A percentile compares a stretch with the other conserved stretches of the same genome.
Conservation (phyloP, 2,113 vertebrate species). For the Anas platyrhynchos region DNA sequence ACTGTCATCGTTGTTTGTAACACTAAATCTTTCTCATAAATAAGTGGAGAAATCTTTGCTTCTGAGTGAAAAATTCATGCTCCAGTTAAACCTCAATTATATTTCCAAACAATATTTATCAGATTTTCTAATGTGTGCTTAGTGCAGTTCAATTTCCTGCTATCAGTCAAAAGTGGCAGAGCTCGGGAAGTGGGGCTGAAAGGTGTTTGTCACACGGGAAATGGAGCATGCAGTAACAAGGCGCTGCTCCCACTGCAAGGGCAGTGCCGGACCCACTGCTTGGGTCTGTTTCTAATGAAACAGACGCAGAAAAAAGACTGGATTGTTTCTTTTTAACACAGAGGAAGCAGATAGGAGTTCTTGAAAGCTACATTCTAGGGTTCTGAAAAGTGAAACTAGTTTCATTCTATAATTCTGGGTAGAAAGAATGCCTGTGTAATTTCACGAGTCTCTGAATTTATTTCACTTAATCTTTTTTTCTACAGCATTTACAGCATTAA, state of each 20-base stretch:
- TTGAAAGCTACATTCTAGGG: background rate
- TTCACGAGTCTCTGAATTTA: constrained; percentile 49
- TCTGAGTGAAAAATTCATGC: constrained; percentile 32
- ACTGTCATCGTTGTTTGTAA: constrained; percentile 43
- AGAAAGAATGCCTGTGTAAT: constrained; percentile 11
- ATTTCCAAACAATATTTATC: constrained; percentile 69
- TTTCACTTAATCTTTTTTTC: constrained; percentile 11
- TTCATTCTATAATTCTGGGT: background rate
- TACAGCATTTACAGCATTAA: constrained; percentile 18
- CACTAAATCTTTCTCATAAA: constrained; percentile 62
- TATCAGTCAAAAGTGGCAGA: constrained; percentile 70
- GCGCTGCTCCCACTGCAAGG: background rate
- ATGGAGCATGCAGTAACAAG: background rate
- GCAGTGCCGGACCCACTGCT: background rate
- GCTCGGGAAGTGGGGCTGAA: background rate
- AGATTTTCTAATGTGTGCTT: constrained; percentile 61
- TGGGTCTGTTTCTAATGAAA: background rate
- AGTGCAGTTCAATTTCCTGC: constrained; percentile 74
- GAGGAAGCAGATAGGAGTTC: background rate
- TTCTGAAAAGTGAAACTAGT: background rate
- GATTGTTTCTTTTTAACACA: background rate
- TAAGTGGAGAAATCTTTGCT: constrained; percentile 48
- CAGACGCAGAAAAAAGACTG: background rate
- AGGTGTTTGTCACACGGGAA: constrained; percentile 18
- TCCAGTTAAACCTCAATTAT: constrained; percentile 60